These are phyloP conservation scores for Lepidocyrtoides sp. DNA, from an alignment of 2,888 invertebrate genomes.

Conservation along the genomic window DNA sequence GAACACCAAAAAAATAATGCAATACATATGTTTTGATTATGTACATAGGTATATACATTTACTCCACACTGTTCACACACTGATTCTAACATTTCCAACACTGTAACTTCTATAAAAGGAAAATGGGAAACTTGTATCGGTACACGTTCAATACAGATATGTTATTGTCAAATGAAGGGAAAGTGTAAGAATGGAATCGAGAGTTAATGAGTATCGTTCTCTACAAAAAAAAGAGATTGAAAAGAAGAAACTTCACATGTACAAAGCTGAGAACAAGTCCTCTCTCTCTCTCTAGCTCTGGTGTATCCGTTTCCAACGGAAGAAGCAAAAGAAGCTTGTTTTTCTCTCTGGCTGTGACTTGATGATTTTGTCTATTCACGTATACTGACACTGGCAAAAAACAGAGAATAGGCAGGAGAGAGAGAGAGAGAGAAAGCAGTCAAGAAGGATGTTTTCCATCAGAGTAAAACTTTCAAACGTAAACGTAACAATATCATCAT, in stretches of 20 bases:
- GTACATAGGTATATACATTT: too few species aligned
- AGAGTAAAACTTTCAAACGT: neutral
- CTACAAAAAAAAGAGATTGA: conserved; percentile 5
- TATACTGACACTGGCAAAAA: conserved; percentile 8
- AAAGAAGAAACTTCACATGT: conserved; percentile 7
- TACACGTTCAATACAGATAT: neutral
- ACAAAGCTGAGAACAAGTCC: conserved; percentile 4
- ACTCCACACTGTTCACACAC: too few species aligned
- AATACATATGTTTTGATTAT: neutral
- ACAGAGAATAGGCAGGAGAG: neutral
- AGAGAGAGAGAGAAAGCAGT: neutral
- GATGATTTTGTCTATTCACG: conserved; percentile 54
- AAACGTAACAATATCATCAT: conserved; percentile 19
- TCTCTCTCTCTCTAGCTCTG: neutral
- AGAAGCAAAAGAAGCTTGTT: neutral
- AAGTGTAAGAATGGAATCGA: conserved; percentile 33
- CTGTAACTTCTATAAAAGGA: neutral
- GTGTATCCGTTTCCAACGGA: neutral
- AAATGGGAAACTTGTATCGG: neutral
- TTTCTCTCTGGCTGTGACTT: conserved; percentile 33
- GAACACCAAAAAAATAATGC: neutral
- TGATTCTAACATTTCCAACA: too few species aligned
- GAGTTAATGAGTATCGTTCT: conserved; percentile 59
- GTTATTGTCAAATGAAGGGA: conserved; percentile 22
- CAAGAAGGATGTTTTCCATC: conserved; percentile 15